phyloP scores from a whole-genome alignment of 2,888 invertebrate species.

The Aromia moschata region DNA sequence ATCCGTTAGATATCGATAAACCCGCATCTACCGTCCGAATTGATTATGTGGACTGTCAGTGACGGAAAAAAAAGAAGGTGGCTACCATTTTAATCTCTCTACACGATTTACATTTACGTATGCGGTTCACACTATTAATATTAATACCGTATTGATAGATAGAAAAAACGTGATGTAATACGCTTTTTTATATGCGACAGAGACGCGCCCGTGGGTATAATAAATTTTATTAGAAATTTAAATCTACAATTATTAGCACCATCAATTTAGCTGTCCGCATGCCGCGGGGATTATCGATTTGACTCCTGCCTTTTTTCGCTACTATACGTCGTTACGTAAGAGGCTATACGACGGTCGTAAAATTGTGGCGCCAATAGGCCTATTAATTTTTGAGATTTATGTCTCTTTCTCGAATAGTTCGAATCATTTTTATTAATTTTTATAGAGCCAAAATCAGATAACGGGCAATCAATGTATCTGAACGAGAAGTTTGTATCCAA shows the following conservation, averaged over 20 bases:
- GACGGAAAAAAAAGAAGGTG: neutral
- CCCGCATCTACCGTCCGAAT: neutral
- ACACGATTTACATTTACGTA: neutral
- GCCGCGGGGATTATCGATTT: neutral
- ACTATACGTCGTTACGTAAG: too few relatives aligned
- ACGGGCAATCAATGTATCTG: too few relatives aligned
- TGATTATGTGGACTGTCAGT: too few relatives aligned
- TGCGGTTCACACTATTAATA: neutral
- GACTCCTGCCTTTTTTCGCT: neutral
- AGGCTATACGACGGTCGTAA: too few relatives aligned
- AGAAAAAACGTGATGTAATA: neutral
- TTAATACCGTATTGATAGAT: neutral
- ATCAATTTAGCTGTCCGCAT: neutral
- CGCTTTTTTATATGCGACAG: neutral
- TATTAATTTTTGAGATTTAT: too few relatives aligned
- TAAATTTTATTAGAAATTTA: neutral
- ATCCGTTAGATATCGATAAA: neutral
- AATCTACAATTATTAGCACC: neutral
- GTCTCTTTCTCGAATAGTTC: too few relatives aligned
- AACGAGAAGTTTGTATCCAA: too few relatives aligned
- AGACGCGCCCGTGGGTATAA: neutral
- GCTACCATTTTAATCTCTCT: neutral
- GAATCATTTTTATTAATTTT: too few relatives aligned
- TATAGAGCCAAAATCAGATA: too few relatives aligned
- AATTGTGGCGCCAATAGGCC: too few relatives aligned